Base-by-base conservation (phyloP, 2,888 invertebrate species). In the Hypsopygia costalis region DNA sequence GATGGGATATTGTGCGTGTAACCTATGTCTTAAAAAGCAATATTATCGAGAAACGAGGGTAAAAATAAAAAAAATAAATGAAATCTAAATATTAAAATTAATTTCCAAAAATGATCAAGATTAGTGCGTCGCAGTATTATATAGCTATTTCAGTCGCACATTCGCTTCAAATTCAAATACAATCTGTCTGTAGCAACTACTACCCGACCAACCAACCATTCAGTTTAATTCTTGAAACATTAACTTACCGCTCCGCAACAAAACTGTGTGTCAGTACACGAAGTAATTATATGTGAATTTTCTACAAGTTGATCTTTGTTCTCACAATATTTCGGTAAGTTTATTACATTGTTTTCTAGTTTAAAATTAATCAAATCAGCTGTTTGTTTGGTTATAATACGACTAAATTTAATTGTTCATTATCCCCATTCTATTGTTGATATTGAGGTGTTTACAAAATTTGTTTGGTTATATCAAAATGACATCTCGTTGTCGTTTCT, bases 91-190 rank as follows among this genome's bases (percentile, higher is more conserved):
- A n/a, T n/a, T n/a, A n/a, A n/a, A n/a, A n/a, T 16, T 16, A 4
- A 2, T 16, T 16, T 16, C 4, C 16, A 16, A 34, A 32, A 63
- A 68, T 52, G 63, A 68, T 64, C 68, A 71, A 68, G 38, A 61
- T 11, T 3, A n/a, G 21, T 40, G 16, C 12, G 39, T 38, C 46
- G 41, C 35, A 35, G 38, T 50, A 45, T 1, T 16, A 11, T 44
- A 46, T 59, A 39, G 40, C 62, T 62, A 43, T 69, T 57, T 66
- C 68, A 48, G 54, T 64, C 77, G 59, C 71, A 68, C 68, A 66
- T 61, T 62, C 60, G 51, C 58, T 69, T 71, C 68, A 69, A 74
- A 71, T 69, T 72, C 62, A 65, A 72, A 65, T 64, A 61, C 65
- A n/a, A n/a, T n/a, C n/a, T n/a, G 55, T 54, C 10, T 31, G 10